Base-by-base conservation (phyloP, 1,140 invertebrate species). In the Drosophila fuyamai region DNA sequence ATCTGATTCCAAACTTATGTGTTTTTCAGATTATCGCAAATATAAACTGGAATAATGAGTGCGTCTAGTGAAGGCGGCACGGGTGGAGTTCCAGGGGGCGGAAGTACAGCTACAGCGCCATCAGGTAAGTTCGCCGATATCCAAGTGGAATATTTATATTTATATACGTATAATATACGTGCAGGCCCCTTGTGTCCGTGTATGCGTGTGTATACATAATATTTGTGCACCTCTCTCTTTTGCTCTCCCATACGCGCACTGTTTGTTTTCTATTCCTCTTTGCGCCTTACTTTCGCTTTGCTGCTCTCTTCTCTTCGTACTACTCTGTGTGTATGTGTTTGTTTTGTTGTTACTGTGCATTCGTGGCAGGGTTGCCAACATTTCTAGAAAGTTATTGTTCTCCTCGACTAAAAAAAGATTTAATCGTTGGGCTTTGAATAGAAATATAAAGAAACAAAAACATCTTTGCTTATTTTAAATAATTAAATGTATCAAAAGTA, bases 321-420 rank as follows among this genome's bases (percentile, higher is more conserved):
- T 36, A 32, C 48, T 57, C 14, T 60, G 73, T 63, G 47, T 74
- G 48, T 74, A 48, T 72, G 48, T 67, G 56, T 61, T 41, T 57
- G 67, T 76, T 88, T 89, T 89, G 79, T 89, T 89, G 80, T 88
- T 88, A 80, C 68, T 75, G 61, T 81, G 61, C 56, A 68, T 80
- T 74, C 77, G 81, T 78, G 27, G 27, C 56, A 74, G 79, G 43
- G 82, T 56, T 86, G 79, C 66, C 82, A 86, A 58, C 41, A 10
- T 27, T 5, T 27, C 10, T 27, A 8, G 29, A 32, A 32, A 32
- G 6, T 43, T 6, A 27, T 13, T 55, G 46, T 61, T 56, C 2
- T 29, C 12, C n/a, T 40, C n/a, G 43, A 12, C 13, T 18, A 16
- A 53, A 41, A 2, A 38, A 5, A 23, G 29, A 44, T 7, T 51